Evolutionary conservation across 2,888 invertebrate genomes (phyloP).

Genomic region (Scaptomyza reducta): DNA sequence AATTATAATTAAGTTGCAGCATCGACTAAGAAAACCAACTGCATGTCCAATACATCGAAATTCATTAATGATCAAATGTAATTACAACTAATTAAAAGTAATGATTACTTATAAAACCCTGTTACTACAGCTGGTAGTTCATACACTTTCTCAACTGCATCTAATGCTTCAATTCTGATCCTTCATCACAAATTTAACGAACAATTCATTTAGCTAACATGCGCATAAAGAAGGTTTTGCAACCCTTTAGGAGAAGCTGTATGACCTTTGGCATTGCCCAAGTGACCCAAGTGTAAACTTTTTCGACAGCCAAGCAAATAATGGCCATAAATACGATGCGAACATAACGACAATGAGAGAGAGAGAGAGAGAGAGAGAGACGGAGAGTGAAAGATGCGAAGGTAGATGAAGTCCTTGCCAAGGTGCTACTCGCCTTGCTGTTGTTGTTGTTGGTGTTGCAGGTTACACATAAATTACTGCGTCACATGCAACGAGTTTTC

Average conservation of each 20-base stretch:
- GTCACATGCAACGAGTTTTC: slow-evolving; percentile 61
- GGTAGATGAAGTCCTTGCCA: slow-evolving; percentile 24
- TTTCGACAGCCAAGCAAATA: slow-evolving; percentile 60
- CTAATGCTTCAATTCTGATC: too few species aligned
- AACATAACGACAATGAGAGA: neutral
- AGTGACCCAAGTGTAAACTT: slow-evolving; percentile 45
- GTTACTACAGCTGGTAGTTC: too few species aligned
- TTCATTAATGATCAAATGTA: too few species aligned
- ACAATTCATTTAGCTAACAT: neutral
- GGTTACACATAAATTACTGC: slow-evolving; percentile 60
- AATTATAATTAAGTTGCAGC: neutral
- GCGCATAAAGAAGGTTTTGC: too few species aligned
- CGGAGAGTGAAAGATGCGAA: neutral
- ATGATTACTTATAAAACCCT: too few species aligned
- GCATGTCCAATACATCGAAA: too few species aligned
- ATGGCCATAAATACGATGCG: slow-evolving; percentile 45
- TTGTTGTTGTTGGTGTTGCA: slow-evolving; percentile 27
- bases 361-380: too few species aligned
- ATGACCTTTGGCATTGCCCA: slow-evolving; percentile 44
- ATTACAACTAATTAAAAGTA: too few species aligned
- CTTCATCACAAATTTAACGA: too few species aligned
- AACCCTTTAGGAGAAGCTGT: slow-evolving; percentile 11
- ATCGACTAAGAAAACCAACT: too few species aligned
- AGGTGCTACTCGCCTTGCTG: slow-evolving; percentile 24
- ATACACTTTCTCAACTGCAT: too few species aligned